These are phyloP conservation scores for Euschistus heros DNA, from an alignment of 1,140 invertebrate genomes.

Conservation along the genomic window DNA sequence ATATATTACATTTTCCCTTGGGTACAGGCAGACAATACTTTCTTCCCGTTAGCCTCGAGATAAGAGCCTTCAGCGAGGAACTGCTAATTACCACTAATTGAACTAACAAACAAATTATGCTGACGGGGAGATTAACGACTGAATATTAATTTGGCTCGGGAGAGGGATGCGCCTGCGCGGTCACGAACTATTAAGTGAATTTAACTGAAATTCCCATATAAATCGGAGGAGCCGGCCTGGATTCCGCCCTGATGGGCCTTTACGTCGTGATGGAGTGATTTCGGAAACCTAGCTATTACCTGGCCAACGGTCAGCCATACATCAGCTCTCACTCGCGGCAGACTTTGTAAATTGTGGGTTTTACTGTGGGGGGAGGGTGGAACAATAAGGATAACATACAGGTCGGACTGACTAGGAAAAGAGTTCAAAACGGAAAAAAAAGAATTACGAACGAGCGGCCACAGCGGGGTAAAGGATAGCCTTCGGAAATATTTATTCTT, in stretches of 20 bases:
- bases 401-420: not conserved
- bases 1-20: too few relatives aligned
- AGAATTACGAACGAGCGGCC: slow-evolving; percentile 3
- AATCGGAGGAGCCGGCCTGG: not conserved
- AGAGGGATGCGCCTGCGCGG: not conserved
- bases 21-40: too few relatives aligned
- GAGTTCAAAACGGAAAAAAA: not conserved
- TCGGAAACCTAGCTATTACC: slow-evolving; percentile 3
- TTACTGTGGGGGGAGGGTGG: not conserved
- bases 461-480: not conserved
- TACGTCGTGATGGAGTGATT: slow-evolving; percentile 6
- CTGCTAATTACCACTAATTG: too few relatives aligned
- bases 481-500: not conserved
- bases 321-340: not conserved
- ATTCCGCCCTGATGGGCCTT: slow-evolving; percentile 4
- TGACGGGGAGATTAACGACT: too few relatives aligned
- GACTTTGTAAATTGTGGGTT: slow-evolving; percentile 1
- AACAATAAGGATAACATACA: slow-evolving; percentile 7
- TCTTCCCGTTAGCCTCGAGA: too few relatives aligned
- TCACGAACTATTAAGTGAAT: slow-evolving; percentile 10
- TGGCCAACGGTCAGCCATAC: not conserved
- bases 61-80: too few relatives aligned
- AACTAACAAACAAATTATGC: too few relatives aligned
- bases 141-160: not conserved
- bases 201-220: slow-evolving; percentile 10